These are phyloP conservation scores for Neotragus moschatus DNA, from an alignment of 2,113 vertebrate genomes.

Conservation along the genomic window DNA sequence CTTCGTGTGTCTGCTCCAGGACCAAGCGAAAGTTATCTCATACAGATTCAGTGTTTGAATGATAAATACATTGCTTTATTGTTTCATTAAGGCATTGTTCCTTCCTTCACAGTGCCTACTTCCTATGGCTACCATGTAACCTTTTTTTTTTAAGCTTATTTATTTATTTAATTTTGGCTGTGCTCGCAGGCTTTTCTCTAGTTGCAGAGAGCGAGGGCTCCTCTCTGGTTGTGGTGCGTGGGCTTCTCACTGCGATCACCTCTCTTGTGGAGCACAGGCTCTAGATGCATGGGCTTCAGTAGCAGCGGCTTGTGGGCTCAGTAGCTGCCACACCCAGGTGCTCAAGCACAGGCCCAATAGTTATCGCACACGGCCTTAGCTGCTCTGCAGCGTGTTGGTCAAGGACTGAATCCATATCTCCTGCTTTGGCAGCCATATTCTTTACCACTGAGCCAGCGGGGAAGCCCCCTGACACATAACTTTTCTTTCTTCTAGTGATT, in stretches of 20 bases:
- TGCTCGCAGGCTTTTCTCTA: neutral
- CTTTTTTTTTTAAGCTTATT: neutral
- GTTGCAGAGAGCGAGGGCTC: neutral
- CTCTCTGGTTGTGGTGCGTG: neutral
- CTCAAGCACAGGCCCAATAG: neutral
- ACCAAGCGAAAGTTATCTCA: neutral
- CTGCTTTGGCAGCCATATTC: neutral
- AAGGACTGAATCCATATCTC: neutral
- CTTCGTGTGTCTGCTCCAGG: neutral
- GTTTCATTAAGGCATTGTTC: neutral
- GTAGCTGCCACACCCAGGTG: neutral
- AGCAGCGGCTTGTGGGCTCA: neutral
- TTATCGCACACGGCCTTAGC: accelerated
- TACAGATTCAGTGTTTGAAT: neutral
- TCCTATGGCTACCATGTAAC: neutral
- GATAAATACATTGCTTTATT: neutral
- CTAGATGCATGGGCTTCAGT: neutral
- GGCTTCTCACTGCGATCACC: accelerated
- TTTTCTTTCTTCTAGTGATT: neutral
- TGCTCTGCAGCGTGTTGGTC: neutral
- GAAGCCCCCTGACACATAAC: neutral
- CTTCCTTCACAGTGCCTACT: neutral
- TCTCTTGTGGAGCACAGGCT: neutral
- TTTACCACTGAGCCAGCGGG: neutral
- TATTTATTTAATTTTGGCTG: neutral